These are phyloP conservation scores for Cercocebus atys DNA, from an alignment of 2,113 vertebrate species.

Conservation along the genomic window DNA sequence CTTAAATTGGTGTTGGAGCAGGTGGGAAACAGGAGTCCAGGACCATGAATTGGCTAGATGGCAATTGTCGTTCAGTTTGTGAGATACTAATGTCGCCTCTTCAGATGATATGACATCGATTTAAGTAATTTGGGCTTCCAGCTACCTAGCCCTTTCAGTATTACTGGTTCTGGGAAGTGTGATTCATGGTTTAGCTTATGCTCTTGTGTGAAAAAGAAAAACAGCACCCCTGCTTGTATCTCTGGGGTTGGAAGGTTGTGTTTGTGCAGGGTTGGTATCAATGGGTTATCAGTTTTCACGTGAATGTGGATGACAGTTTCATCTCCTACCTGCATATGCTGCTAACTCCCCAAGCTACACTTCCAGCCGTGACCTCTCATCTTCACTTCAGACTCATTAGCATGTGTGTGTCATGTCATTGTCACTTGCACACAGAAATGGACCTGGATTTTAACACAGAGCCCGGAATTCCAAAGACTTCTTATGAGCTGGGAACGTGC, in stretches of 20 bases:
- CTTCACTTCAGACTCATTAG: not conserved
- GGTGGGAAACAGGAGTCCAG: conserved; percentile 79
- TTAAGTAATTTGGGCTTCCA: conserved; percentile 79
- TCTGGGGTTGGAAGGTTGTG: not conserved
- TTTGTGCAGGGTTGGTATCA: not conserved
- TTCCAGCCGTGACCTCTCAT: not conserved
- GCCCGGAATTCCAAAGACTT: not conserved
- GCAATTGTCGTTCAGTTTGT: conserved; percentile 75
- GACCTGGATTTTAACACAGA: not conserved
- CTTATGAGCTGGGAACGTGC: not conserved
- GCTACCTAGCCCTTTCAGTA: conserved; percentile 71
- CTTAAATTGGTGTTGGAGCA: conserved; percentile 82
- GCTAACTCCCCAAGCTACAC: not conserved
- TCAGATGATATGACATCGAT: conserved; percentile 80
- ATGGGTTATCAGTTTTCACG: not conserved
- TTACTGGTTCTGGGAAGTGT: conserved; percentile 54
- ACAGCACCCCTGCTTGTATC: not conserved
- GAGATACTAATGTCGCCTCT: conserved; percentile 66
- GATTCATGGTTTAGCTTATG: conserved; percentile 4
- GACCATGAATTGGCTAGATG: conserved; percentile 71
- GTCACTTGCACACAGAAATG: not conserved
- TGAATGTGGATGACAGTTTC: not conserved
- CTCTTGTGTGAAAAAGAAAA: not conserved
- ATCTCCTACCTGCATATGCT: not conserved
- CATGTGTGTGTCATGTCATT: not conserved